These are phyloP conservation scores for Calliopum simillimum DNA, from an alignment of 2,888 invertebrate species.

Conservation along the genomic window DNA sequence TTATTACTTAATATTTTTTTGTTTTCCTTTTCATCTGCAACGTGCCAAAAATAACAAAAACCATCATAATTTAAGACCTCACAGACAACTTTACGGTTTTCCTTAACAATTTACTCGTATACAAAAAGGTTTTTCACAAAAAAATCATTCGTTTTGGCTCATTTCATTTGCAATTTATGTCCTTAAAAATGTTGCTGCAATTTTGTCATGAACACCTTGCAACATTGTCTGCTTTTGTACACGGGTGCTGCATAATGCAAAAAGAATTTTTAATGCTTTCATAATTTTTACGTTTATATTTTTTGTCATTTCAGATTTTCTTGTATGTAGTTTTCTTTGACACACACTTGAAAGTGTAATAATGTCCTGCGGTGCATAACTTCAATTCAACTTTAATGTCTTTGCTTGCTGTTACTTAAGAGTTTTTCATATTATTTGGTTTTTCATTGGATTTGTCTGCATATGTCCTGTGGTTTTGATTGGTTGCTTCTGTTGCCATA, in stretches of 20 bases:
- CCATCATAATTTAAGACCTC: conserved; percentile 41
- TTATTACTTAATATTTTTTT: too few relatives aligned
- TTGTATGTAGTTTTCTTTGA: neutral
- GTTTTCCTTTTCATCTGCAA: neutral
- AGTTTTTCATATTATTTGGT: neutral
- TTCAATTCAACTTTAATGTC: neutral
- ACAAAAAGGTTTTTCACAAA: conserved; percentile 36
- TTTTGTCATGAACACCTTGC: conserved; percentile 15
- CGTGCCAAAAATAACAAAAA: neutral
- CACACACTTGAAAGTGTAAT: conserved; percentile 3
- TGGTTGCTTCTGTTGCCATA: neutral
- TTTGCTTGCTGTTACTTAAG: neutral
- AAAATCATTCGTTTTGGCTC: conserved; percentile 58
- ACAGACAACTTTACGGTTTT: conserved; percentile 33
- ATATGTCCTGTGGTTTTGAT: conserved; percentile 1
- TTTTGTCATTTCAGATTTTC: neutral
- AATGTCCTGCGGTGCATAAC: conserved; percentile 6
- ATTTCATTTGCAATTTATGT: conserved; percentile 64
- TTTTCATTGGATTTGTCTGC: neutral
- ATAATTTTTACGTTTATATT: conserved; percentile 20
- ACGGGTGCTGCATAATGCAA: neutral
- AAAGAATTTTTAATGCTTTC: neutral
- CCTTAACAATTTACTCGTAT: conserved; percentile 1
- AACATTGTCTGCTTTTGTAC: conserved; percentile 1
- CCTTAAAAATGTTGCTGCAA: neutral